phyloP scores from a whole-genome alignment of 2,888 invertebrate species.

The Eubasilissa splendida region DNA sequence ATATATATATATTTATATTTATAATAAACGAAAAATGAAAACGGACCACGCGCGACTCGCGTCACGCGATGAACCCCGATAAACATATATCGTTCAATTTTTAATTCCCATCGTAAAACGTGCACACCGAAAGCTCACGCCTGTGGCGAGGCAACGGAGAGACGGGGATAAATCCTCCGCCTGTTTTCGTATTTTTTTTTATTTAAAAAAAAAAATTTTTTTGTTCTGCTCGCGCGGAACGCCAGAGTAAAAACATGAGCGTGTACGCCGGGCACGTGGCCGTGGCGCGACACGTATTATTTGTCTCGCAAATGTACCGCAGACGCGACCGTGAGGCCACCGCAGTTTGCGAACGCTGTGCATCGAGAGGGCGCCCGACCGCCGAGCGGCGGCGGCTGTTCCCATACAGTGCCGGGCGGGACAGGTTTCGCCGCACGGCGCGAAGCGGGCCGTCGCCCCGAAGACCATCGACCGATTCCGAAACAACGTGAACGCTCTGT shows the following conservation, averaged over 20 bases:
- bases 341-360: slow-evolving; percentile 61
- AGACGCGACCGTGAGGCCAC: slow-evolving; percentile 69
- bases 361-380: background rate
- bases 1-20: no score
- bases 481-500: background rate
- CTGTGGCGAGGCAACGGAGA: no score
- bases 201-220: no score
- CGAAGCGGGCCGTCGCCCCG: background rate
- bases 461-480: background rate
- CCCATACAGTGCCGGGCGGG: background rate
- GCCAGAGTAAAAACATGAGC: no score
- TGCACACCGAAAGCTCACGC: no score
- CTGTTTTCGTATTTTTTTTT: no score
- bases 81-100: slow-evolving; percentile 63
- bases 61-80: no score
- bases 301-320: slow-evolving; percentile 37
- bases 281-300: no score
- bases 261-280: no score
- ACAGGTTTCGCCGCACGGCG: background rate
- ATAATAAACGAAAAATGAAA: background rate
- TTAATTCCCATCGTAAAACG: slow-evolving; percentile 65
- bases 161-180: no score
- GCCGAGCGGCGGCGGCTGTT: no score
- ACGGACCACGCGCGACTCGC: background rate
- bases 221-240: no score